Evolutionary conservation across 2,113 vertebrate genomes (phyloP), one percentile per base, ranked within the genome.

Genomic region (Zootoca vivipara): DNA sequence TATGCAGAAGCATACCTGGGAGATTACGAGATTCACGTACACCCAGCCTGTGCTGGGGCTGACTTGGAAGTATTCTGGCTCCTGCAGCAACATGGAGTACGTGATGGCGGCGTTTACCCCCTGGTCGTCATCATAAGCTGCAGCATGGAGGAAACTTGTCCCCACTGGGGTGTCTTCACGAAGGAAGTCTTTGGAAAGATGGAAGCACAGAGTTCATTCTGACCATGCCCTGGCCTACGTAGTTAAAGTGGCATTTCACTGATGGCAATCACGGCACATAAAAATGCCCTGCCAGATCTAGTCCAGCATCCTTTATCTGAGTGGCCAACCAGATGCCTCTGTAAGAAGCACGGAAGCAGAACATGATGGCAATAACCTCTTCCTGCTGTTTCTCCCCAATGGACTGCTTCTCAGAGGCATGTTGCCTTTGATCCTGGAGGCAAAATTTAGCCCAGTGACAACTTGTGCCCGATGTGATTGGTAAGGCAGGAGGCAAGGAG

Each of bases 1-100:
- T 83, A 75, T 78, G 22, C 67, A 33, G 81, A 0, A 0, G 35
- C 0, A 89, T 94, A 96, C 98, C 98, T 98, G 97, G 46, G 98
- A 97, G 22, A 98, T 97, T 0, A 95, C 96, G 6, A 93, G 92
- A 91, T 97, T 98, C 93, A 99, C 97, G 0, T 97, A 98, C 9
- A 99, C 94, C 98, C 98, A 99, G 87, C 98, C 98, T 0, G 98
- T 98, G 91, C 93, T 97, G 87, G 98, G 98, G 94, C 97, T 97
- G 95, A 99, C 98, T 93, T 97, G 97, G 92, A 98, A 96, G 95
- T 98, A 98, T 1, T 97, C 97, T 2, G 95, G 97, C 6, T 93
- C 95, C 67, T 98, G 97, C 80, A 90, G 94, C 81, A 97, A 95
- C 94, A 99, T 94, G 0, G 98, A 97, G 94, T 98, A 98, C 0